Base-by-base conservation (phyloP, 2,888 invertebrate genomes). In the Apamea sordens region DNA sequence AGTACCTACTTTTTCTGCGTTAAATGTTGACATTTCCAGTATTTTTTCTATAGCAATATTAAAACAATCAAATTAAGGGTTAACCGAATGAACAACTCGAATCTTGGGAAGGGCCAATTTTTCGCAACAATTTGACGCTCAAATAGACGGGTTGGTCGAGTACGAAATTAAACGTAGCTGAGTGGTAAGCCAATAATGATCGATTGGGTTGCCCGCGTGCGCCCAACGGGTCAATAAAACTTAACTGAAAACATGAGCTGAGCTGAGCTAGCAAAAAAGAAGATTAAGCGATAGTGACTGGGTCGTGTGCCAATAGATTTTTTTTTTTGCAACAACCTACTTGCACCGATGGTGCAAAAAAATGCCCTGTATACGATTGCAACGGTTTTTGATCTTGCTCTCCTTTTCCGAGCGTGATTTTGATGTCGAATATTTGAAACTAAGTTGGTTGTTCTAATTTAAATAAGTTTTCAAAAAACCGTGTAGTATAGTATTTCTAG, bases 161-260 rank as follows among this genome's bases (percentile, higher is more conserved):
- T 91, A 90, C 89, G 90, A 94, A 94, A 94, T 94, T 92, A 93
- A 91, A 91, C 89, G 88, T 89, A 89, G 84, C 87, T 88, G 77
- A 89, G 89, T 92, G 92, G 88, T 82, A 91, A 91, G 87, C 86
- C 86, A 90, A 88, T 91, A 89, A 91, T 92, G 88, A 91, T 91
- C 88, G 91, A 91, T 90, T 88, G 87, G 86, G 80, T 76, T 71
- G 68, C 32, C 47, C 78, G 63, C 28, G 41, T 79, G 70, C 69
- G 67, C 65, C 82, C 69, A 80, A 73, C 50, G 68, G 80, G 68
- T 71, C 63, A 50, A 81, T 81, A 78, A 82, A 88, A 86, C 79
- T 70, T 78, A 70, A 76, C 84, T 77, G 73, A 79, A 86, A 87
- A 77, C 73, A 80, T 76, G 32, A n/a, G n/a, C n/a, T n/a, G n/a